Base-by-base conservation (phyloP, 2,888 invertebrate genomes). In the Oeneis ivallda region DNA sequence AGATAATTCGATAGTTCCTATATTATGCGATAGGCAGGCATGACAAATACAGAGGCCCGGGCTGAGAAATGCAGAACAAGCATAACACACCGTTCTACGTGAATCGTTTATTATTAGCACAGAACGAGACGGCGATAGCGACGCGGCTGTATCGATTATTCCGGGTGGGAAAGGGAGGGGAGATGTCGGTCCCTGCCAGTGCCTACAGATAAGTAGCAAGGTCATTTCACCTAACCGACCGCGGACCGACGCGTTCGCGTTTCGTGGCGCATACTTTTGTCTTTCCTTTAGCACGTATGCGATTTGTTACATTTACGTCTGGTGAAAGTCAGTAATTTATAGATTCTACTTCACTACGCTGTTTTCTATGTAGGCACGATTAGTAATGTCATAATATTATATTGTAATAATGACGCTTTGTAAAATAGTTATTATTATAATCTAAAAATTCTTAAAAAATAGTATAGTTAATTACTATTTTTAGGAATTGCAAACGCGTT, bases 141-240 rank as follows among this genome's bases (percentile, higher is more conserved):
- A 76, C 75, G 80, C 76, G 66, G 65, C 50, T 64, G 71, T 86
- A 87, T 88, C 71, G 86, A 87, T 87, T 80, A 74, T 68, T 70
- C 54, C 63, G 69, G 41, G 84, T 69, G 71, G 65, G 84, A 87
- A 74, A 68, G 84, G 79, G 87, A 86, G 45, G 71, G 76, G 65
- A 47, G 61, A 72, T 54, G 62, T 39, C 73, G 76, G 56, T 56
- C 71, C 73, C 73, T 74, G 17, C 54, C 17, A 34, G n/a, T 34
- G 82, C 76, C 75, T 80, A 84, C 80, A 86, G 87, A 87, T 87
- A 87, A 84, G 75, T 85, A 76, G 76, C 89, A 89, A 91, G 90
- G 90, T 89, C 90, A 89, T 80, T 82, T 80, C 77, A 75, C 79
- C 74, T 72, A 70, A 74, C 77, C 76, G 74, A 71, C 75, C 76